Base-by-base conservation (phyloP, 2,797 vertebrate genomes). In the Sebastes elongatus region DNA sequence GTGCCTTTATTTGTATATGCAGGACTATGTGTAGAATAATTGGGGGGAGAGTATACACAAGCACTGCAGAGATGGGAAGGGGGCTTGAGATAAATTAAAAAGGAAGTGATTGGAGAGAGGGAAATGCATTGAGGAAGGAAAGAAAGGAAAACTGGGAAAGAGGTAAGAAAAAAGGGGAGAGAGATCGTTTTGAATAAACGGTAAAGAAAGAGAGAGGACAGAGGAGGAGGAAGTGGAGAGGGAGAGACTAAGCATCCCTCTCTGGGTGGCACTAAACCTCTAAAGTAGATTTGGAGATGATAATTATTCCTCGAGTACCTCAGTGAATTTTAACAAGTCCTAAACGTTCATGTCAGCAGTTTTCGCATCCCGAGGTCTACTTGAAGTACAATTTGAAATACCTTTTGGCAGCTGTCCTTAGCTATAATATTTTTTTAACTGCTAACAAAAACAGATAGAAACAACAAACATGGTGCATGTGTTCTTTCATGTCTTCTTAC, bases 401-500 rank as follows among this genome's bases (percentile, higher is more conserved):
- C 14, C 42, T 46, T 77, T 52, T 76, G 38, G 80, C 56, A 77
- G 42, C 42, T 18, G 42, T 46, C 16, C 42, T 46, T 18, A 46
- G 42, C 42, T 46, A 46, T 46, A 46, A 18, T 46, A 7, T 46
- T 33, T 28, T 18, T 56, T 35, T 14, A 33, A 28, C 7, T 7
- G 0, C 2, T 32, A 42, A 46, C 18, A 60, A 10, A 9, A 59
- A 20, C 5, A 61, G 10, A 55, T 2, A 32, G 10, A 42, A 27
- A 71, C 8, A 80, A 10, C 9, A 46, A 11, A 68, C 14, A 64
- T 20, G 4, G 30, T 7, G 10, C 1, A 27, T 1, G 2, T 10
- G 4, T 23, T 28, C 0, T 9, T n/a, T 33, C 5, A 13, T 16
- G 28, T 71, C 10, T 8, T 33, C 93, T 93, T 90, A 98, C 98